These are phyloP conservation scores for Lepus timidus DNA, from an alignment of 2,113 vertebrate genomes.

Conservation along the genomic window DNA sequence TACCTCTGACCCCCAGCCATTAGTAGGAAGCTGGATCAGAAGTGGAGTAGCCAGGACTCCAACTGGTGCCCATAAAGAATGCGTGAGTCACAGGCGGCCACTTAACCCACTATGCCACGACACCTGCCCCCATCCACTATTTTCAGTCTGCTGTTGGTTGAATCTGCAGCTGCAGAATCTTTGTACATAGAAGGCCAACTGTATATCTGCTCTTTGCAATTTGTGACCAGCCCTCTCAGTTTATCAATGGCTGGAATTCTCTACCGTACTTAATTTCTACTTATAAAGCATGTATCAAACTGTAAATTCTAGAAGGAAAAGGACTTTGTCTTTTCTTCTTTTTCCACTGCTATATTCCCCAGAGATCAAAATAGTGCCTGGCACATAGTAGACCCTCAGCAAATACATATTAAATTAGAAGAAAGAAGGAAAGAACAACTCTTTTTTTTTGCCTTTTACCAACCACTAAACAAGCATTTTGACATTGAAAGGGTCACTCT, in stretches of 20 bases:
- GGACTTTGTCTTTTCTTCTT: background rate
- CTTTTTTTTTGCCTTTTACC: background rate
- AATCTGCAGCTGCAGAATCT: no score
- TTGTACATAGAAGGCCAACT: no score
- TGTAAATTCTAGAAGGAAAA: background rate
- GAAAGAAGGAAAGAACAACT: background rate
- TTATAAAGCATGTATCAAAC: background rate
- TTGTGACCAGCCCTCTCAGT: background rate
- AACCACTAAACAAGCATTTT: background rate
- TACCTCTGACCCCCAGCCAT: no score
- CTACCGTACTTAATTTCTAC: background rate
- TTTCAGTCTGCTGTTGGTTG: no score
- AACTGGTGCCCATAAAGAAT: no score
- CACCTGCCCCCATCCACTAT: no score
- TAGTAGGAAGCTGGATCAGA: no score
- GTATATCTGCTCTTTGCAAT: background rate
- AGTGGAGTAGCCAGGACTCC: no score
- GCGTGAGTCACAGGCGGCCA: no score
- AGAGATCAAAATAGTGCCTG: background rate
- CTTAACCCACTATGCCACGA: no score
- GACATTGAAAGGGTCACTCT: background rate
- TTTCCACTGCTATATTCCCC: background rate
- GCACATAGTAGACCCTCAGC: background rate
- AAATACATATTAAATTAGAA: background rate
- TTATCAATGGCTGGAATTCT: background rate